Conservation (phyloP, 92 coral and sea anemone species). For the Parazoanthus swiftii region DNA sequence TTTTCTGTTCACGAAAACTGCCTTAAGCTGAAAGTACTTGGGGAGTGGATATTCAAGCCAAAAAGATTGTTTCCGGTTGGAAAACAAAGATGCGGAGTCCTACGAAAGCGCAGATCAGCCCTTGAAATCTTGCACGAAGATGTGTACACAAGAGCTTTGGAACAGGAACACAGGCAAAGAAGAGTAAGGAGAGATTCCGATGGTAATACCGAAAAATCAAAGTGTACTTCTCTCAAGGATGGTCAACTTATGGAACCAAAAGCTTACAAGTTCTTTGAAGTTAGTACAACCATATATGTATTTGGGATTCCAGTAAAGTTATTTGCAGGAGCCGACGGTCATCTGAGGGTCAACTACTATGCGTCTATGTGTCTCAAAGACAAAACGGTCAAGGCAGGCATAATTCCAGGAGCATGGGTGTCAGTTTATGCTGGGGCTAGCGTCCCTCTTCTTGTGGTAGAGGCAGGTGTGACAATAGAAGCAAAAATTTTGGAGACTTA, state of each 20-base stretch:
- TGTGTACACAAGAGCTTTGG: conserved; percentile 76
- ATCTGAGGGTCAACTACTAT: conserved; percentile 68
- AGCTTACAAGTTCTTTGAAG: conserved; percentile 47
- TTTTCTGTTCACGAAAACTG: conserved; percentile 80
- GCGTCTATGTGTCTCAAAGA: conserved; percentile 57
- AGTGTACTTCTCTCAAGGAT: conserved; percentile 25
- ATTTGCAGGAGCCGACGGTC: conserved; percentile 75
- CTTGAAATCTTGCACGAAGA: conserved; percentile 70
- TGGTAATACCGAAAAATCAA: conserved; percentile 26
- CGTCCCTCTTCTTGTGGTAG: conserved; percentile 60
- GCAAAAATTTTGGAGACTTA: conserved; percentile 83
- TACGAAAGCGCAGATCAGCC: conserved; percentile 65
- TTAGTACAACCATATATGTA: conserved; percentile 52
- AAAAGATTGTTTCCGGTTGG: conserved; percentile 74
- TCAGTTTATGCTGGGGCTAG: conserved; percentile 88
- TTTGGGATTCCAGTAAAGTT: conserved; percentile 77
- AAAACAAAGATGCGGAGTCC: conserved; percentile 58
- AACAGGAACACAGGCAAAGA: conserved; percentile 50
- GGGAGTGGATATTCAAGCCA: conserved; percentile 63
- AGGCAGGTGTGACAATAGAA: conserved; percentile 87
- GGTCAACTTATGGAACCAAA: conserved; percentile 33
- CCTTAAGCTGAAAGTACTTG: conserved; percentile 56
- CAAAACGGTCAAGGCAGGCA: conserved; percentile 66
- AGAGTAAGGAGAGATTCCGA: conserved; percentile 42
- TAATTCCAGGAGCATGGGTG: conserved; percentile 93